Percentiles rank a stretch among this genome's conserved stretches.
Conservation (phyloP, 2,888 invertebrate genomes). For the Apotomis turbidana region DNA sequence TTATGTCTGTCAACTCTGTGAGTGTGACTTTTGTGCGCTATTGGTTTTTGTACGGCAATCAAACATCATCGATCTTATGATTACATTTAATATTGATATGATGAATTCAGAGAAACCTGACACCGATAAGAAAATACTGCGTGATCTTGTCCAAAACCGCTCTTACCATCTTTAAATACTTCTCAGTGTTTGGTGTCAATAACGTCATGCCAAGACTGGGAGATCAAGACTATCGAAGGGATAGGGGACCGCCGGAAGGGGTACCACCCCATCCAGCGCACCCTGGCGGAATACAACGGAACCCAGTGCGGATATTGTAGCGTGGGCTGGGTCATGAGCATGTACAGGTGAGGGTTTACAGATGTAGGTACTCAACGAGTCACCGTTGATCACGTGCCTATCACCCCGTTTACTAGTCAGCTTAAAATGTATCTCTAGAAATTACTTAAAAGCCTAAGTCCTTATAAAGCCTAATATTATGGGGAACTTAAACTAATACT, state of each 20-base stretch:
- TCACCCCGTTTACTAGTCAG: background rate
- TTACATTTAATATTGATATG: too few relatives aligned
- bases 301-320: conserved; percentile 88
- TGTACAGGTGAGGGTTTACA: conserved; percentile 60
- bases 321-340: conserved; percentile 67
- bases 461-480: too few relatives aligned
- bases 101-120: too few relatives aligned
- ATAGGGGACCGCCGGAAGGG: conserved; percentile 85
- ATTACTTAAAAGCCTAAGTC: too few relatives aligned
- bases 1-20: conserved; percentile 31
- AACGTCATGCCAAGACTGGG: conserved; percentile 84
- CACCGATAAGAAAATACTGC: too few relatives aligned
- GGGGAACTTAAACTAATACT: too few relatives aligned
- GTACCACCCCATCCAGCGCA: conserved; percentile 85
- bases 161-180: background rate
- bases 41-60: too few relatives aligned
- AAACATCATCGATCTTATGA: too few relatives aligned
- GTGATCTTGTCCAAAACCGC: background rate
- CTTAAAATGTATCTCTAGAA: background rate
- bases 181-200: conserved; percentile 79
- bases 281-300: conserved; percentile 84
- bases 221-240: conserved; percentile 88
- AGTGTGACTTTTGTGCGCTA: background rate
- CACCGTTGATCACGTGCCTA: background rate
- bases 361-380: background rate